phyloP scores from a whole-genome alignment of 2,797 vertebrate species.

The Muscicapa striata region DNA sequence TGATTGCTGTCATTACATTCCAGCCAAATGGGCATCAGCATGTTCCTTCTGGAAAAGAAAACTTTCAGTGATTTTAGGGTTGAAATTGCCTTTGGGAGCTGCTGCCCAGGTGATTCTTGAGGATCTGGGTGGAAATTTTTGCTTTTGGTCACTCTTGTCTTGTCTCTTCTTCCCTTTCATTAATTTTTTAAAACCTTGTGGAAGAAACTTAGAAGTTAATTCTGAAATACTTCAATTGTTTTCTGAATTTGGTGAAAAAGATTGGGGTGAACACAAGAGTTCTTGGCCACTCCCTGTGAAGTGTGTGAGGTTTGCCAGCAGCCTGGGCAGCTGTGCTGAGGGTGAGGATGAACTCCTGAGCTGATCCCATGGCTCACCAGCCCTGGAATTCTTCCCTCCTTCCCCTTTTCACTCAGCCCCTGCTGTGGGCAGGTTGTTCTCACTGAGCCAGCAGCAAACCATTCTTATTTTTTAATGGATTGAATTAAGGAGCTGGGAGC shows the following conservation, averaged over 20 bases:
- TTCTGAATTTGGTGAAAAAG: not conserved
- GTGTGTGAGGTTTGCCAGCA: not conserved
- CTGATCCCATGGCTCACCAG: not conserved
- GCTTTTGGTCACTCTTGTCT: not conserved
- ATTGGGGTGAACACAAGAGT: fast-evolving
- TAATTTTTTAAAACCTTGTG: not conserved
- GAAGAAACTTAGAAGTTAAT: not conserved
- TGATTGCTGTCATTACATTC: not conserved
- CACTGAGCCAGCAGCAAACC: not conserved
- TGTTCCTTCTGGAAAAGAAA: not conserved
- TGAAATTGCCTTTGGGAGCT: not conserved
- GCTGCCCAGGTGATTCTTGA: not conserved
- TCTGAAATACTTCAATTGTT: not conserved
- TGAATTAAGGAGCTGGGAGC: not conserved
- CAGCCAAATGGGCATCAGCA: not conserved
- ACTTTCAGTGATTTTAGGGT: not conserved
- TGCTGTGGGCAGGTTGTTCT: not conserved
- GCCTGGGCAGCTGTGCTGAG: not conserved
- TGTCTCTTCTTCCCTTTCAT: not conserved
- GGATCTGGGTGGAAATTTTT: not conserved
- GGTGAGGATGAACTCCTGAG: not conserved
- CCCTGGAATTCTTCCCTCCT: not conserved
- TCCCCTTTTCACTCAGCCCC: not conserved
- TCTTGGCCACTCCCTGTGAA: fast-evolving
- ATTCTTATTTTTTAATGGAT: not conserved